phyloP scores from a whole-genome alignment of 1,140 invertebrate species.

The Sipha flava region DNA sequence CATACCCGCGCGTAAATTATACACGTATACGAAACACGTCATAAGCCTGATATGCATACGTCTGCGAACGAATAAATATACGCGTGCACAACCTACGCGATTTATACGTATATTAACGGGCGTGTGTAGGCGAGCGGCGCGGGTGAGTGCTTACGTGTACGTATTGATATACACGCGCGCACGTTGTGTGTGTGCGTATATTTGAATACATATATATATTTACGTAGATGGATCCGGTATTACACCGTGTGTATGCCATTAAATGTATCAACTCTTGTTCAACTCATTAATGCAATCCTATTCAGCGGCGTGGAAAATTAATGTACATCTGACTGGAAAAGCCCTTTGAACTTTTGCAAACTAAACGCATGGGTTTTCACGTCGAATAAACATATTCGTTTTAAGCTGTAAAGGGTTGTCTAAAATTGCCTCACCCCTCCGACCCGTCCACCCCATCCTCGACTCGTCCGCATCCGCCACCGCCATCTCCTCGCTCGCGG shows the following conservation, averaged over 20 bases:
- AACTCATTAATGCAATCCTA: conserved; percentile 32
- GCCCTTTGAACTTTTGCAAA: conserved; percentile 32
- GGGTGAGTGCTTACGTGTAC: no score
- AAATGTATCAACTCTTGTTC: conserved; percentile 31
- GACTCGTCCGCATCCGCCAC: no score
- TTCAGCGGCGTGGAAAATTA: conserved; percentile 32
- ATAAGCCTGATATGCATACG: no score
- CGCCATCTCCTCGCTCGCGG: not conserved
- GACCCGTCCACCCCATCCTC: not conserved
- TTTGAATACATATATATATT: not conserved
- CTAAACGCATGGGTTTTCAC: conserved; percentile 31
- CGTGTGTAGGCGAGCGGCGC: no score
- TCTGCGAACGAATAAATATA: no score
- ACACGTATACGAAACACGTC: no score
- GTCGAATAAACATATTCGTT: conserved; percentile 31
- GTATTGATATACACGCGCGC: not conserved
- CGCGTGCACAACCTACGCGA: no score
- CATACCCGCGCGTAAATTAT: no score
- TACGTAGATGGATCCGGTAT: not conserved
- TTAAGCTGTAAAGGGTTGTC: conserved; percentile 30
- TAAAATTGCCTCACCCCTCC: conserved; percentile 4
- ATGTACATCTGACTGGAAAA: conserved; percentile 32
- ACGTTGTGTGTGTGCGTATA: no score
- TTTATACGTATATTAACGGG: no score
- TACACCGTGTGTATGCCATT: conserved; percentile 18